Conservation (phyloP, 2,113 vertebrate genomes). For the Dasyurus viverrinus region DNA sequence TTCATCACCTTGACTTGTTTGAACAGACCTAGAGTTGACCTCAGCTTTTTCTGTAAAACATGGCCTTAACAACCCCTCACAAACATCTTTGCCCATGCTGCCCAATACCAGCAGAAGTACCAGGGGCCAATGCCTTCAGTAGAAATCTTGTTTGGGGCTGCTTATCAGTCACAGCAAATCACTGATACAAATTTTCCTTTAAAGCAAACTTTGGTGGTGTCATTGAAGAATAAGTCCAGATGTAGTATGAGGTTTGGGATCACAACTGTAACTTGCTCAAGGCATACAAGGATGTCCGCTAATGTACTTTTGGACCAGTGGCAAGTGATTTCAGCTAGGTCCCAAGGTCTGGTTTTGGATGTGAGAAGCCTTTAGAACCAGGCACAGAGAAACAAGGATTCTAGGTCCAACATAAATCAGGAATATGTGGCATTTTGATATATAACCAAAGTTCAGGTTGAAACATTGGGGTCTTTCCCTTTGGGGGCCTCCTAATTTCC, state of each 20-base stretch:
- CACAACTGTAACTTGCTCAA: background rate
- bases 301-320: slow-evolving; percentile 1
- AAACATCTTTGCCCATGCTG: background rate
- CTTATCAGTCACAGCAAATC: slow-evolving; percentile 14
- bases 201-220: background rate
- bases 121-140: background rate
- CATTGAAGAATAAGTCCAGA: background rate
- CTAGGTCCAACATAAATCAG: slow-evolving; percentile 25
- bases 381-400: slow-evolving; percentile 48
- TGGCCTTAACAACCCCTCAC: background rate
- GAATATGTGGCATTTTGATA: slow-evolving; percentile 42
- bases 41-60: background rate
- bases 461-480: background rate
- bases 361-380: slow-evolving; percentile 50
- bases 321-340: background rate
- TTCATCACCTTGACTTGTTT: background rate
- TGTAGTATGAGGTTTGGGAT: background rate
- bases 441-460: background rate
- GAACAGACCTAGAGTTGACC: background rate
- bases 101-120: background rate
- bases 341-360: slow-evolving; percentile 6
- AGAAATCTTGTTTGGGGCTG: slow-evolving; percentile 38
- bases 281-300: background rate
- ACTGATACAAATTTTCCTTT: slow-evolving; percentile 26
- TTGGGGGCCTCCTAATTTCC: background rate